Evolutionary conservation across 2,888 invertebrate species (phyloP).

Genomic region (Temnothorax rugatulus): DNA sequence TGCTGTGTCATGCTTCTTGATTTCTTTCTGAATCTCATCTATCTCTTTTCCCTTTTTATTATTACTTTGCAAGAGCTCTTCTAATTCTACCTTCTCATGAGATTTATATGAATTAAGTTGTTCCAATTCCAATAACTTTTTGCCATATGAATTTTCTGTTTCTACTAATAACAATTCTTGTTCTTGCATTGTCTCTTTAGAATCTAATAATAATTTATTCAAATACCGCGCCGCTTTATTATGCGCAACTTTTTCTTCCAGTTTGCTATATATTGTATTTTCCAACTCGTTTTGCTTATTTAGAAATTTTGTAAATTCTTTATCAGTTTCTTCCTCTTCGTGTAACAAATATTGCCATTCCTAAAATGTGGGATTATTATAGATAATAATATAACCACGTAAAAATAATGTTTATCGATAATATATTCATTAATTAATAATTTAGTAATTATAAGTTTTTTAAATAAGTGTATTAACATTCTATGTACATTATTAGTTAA

Average conservation of each 20-base stretch:
- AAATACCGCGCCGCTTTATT: constrained; percentile 89
- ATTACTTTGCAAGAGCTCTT: constrained; percentile 84
- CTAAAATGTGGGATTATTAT: constrained; percentile 79
- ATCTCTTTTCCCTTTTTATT: constrained; percentile 86
- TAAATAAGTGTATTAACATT: background rate
- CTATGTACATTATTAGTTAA: constrained; percentile 78
- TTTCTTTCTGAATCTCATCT: constrained; percentile 85
- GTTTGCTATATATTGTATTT: constrained; percentile 88
- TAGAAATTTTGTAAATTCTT: constrained; percentile 87
- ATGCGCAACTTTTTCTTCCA: constrained; percentile 90
- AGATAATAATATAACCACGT: background rate
- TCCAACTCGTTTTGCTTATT: constrained; percentile 89
- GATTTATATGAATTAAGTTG: constrained; percentile 83
- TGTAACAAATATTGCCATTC: constrained; percentile 87
- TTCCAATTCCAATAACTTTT: constrained; percentile 88
- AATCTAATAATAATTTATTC: constrained; percentile 86
- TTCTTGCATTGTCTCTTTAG: constrained; percentile 86
- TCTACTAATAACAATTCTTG: constrained; percentile 88
- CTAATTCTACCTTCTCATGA: constrained; percentile 80
- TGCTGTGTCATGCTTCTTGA: constrained; percentile 86
- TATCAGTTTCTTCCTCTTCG: constrained; percentile 85
- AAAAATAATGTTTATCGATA: constrained; percentile 27
- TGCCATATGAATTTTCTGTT: constrained; percentile 89
- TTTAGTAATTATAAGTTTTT: background rate
- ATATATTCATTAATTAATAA: background rate